Conservation (phyloP, 1,140 invertebrate genomes). For the Oedothorax gibbosus region DNA sequence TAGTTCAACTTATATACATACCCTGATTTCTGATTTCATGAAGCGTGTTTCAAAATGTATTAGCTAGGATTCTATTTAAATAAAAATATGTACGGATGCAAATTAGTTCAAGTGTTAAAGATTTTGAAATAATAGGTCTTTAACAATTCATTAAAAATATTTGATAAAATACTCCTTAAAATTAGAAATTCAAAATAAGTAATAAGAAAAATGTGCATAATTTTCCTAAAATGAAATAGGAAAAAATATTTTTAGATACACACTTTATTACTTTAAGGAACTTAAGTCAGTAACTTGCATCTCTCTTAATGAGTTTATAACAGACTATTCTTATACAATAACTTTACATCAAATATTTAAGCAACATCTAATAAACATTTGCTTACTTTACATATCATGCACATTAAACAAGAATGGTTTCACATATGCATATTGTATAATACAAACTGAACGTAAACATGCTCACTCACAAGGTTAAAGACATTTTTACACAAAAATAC, state of each 20-base stretch:
- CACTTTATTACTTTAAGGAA: background rate
- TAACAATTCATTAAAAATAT: background rate
- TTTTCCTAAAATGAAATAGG: background rate
- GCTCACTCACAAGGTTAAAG: background rate
- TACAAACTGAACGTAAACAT: background rate
- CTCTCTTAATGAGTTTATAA: background rate
- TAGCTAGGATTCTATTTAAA: slow-evolving; percentile 5
- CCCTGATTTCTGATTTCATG: slow-evolving; percentile 19
- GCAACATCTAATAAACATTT: background rate
- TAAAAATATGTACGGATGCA: background rate
- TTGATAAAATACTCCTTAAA: background rate
- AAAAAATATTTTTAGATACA: background rate
- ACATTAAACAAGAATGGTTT: background rate
- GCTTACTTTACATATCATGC: background rate
- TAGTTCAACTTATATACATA: slow-evolving; percentile 26
- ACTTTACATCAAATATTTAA: background rate
- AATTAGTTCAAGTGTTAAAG: background rate
- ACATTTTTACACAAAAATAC: background rate
- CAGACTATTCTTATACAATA: background rate
- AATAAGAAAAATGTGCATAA: background rate
- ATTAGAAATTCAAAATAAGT: background rate
- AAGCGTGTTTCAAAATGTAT: background rate
- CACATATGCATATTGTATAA: background rate
- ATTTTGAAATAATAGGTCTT: background rate
- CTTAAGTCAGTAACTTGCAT: background rate